Evolutionary conservation across 1,140 invertebrate genomes (phyloP), one percentile per base, ranked within the genome.

Genomic region (Drosophila kepulauana): DNA sequence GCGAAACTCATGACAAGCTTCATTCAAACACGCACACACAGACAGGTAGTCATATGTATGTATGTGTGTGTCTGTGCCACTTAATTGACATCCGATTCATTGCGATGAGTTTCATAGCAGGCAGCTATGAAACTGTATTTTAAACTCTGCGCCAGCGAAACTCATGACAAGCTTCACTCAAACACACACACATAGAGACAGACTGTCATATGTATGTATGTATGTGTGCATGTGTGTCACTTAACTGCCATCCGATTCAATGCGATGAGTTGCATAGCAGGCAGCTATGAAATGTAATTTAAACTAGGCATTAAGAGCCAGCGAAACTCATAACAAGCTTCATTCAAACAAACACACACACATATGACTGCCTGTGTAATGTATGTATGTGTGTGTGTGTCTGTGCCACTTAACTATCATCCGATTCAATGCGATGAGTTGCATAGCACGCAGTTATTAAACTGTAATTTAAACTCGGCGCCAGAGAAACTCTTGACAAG

Each of bases 101-200:
- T 13, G 20, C 10, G 41, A 43, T 43, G 11, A 62, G 58, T 61
- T 52, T 0, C 59, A 71, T 75, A 71, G 67, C 73, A 20, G 59
- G 30, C 15, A 75, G 73, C 73, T 70, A 56, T 65, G 52, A 45
- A 28, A 43, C 49, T 45, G 52, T 33, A 62, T 8, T 30, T 48
- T n/a, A 8, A 20, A 48, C 43, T 49, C 45, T 28, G 11, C 67
- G 13, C 38, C 7, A 41, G 38, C n/a, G n/a, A 58, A 59, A 63
- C 72, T 64, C 72, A 75, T 62, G 57, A 75, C 62, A 64, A 52
- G 52, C 43, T 43, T 65, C 63, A 68, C 41, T 48, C 72, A 69
- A 11, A 35, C 49, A 74, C 16, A 67, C 49, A 56, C 5, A 75
- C 54, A 59, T 5, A 51, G 33, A 54, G 11, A 52, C 35, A 20